These are phyloP conservation scores for Dicyrtomina minuta DNA, from an alignment of 2,888 invertebrate species.

Conservation along the genomic window DNA sequence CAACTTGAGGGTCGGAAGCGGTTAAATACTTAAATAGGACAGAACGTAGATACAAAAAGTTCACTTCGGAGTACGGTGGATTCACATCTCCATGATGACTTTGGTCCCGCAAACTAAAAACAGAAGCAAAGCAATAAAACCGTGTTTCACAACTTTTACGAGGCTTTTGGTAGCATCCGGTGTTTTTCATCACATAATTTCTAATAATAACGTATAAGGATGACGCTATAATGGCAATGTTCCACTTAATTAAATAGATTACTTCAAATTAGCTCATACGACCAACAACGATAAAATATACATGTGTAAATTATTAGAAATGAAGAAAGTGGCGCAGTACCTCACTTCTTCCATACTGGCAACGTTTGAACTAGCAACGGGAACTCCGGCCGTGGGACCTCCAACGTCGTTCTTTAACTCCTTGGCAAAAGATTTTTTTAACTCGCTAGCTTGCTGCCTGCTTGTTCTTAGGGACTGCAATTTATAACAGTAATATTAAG, in stretches of 20 bases:
- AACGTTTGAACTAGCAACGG: not conserved
- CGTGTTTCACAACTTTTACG: no score
- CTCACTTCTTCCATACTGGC: constrained; percentile 29
- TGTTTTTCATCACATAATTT: no score
- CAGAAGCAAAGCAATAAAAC: not conserved
- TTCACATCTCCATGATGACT: constrained; percentile 30
- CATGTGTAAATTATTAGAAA: no score
- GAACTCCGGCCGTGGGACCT: not conserved
- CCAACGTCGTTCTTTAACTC: constrained; percentile 16
- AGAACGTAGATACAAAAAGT: constrained; percentile 43
- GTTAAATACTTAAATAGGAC: constrained; percentile 52
- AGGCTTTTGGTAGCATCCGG: no score
- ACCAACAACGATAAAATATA: no score
- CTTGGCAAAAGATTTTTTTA: constrained; percentile 30
- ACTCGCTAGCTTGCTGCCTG: constrained; percentile 31
- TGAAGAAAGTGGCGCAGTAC: no score
- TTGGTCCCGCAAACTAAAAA: constrained; percentile 28
- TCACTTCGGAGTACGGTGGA: constrained; percentile 33
- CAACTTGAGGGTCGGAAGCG: constrained; percentile 50
- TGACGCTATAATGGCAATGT: no score
- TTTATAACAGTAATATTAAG: not conserved
- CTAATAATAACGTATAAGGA: no score
- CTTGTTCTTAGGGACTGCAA: constrained; percentile 31
- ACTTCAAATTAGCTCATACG: no score
- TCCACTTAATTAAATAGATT: no score